Evolutionary conservation across 2,797 vertebrate species (phyloP).

Genomic region (Sebastes kiyomatsui): DNA sequence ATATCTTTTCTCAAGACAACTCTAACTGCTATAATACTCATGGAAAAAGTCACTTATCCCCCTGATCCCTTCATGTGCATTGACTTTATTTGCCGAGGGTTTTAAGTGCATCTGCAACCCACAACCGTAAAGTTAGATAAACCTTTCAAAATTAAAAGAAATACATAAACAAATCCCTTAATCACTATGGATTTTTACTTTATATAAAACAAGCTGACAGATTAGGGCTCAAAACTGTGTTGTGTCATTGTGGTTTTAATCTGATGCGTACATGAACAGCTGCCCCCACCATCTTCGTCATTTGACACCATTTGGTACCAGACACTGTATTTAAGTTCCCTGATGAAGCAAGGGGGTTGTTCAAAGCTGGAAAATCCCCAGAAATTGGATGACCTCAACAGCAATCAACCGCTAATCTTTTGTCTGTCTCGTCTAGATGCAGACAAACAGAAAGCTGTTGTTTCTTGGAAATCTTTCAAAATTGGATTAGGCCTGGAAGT

Average conservation of each 20-base stretch:
- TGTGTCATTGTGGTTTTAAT: constrained; percentile 61
- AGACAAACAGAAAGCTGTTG: constrained; percentile 14
- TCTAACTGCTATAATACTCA: constrained; percentile 6
- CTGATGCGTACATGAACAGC: constrained; percentile 42
- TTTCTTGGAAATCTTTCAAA: not conserved
- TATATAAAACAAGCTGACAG: constrained; percentile 30
- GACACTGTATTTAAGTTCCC: constrained; percentile 34
- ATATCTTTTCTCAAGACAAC: constrained; percentile 23
- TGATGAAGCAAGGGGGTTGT: constrained; percentile 35
- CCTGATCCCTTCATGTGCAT: constrained; percentile 3
- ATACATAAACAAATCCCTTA: constrained; percentile 23
- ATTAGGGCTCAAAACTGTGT: constrained; percentile 40
- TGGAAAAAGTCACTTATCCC: constrained; percentile 23
- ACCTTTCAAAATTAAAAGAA: constrained; percentile 39
- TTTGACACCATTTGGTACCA: constrained; percentile 22
- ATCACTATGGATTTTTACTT: constrained; percentile 38
- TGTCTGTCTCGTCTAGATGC: constrained; percentile 29
- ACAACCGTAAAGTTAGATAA: constrained; percentile 44
- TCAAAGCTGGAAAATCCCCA: constrained; percentile 53
- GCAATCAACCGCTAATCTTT: constrained; percentile 51
- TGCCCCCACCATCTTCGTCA: constrained; percentile 17
- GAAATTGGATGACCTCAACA: constrained; percentile 34
- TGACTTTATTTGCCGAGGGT: constrained; percentile 4
- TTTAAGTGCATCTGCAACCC: not conserved
- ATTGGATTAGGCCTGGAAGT: not conserved